These are phyloP conservation scores for Micromussa lordhowensis DNA, from an alignment of 92 coral and sea anemone species.

Conservation along the genomic window DNA sequence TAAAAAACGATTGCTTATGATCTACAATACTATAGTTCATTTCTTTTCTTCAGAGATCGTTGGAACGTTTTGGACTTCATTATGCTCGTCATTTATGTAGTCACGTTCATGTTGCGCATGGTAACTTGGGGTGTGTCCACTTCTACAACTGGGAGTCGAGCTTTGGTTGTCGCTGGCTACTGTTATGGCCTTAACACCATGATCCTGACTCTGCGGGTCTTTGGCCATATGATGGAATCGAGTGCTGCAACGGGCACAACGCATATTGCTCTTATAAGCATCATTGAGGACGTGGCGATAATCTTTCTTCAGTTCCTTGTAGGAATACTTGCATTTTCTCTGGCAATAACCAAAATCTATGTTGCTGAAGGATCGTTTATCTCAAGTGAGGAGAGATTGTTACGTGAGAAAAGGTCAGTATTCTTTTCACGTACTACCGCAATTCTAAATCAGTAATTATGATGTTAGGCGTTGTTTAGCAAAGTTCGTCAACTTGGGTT, in stretches of 20 bases:
- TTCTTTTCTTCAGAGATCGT: slow-evolving; percentile 45
- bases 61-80: slow-evolving; percentile 54
- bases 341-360: slow-evolving; percentile 52
- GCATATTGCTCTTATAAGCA: slow-evolving; percentile 55
- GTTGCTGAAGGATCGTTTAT: slow-evolving; percentile 52
- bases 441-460: neutral
- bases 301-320: slow-evolving; percentile 51
- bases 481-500: neutral
- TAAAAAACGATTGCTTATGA: neutral
- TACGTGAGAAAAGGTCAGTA: slow-evolving; percentile 24
- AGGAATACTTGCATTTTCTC: slow-evolving; percentile 48
- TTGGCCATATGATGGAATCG: slow-evolving; percentile 63
- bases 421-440: too few relatives aligned
- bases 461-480: neutral
- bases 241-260: slow-evolving; percentile 40
- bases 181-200: slow-evolving; percentile 48
- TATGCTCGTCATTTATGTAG: slow-evolving; percentile 37
- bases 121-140: slow-evolving; percentile 43
- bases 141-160: slow-evolving; percentile 33
- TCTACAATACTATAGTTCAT: neutral
- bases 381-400: slow-evolving; percentile 18
- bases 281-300: slow-evolving; percentile 51
- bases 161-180: slow-evolving; percentile 57
- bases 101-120: slow-evolving; percentile 40
- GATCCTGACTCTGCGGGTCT: slow-evolving; percentile 55